These are phyloP conservation scores for Orthosia gothica DNA, from an alignment of 2,888 invertebrate species.

Conservation along the genomic window DNA sequence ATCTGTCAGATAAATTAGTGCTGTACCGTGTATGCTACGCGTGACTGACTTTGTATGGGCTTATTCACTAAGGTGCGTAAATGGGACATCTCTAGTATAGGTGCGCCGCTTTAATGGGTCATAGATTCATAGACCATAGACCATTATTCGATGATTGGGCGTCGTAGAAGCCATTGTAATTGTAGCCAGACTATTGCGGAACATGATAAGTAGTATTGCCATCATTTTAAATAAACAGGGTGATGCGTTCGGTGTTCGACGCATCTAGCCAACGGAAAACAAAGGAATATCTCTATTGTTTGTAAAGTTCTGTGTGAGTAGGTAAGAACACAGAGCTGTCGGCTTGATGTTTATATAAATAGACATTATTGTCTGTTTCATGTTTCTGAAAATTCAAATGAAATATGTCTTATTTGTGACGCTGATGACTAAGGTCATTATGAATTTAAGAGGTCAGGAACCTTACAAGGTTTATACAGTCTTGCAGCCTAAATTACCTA, in stretches of 20 bases:
- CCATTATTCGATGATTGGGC: slow-evolving; percentile 78
- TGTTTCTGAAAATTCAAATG: slow-evolving; percentile 22
- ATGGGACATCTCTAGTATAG: slow-evolving; percentile 82
- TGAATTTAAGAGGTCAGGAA: not conserved
- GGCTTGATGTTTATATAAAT: slow-evolving; percentile 29
- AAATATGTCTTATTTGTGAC: slow-evolving; percentile 10
- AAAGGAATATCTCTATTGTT: slow-evolving; percentile 73
- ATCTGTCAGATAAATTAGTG: slow-evolving; percentile 58
- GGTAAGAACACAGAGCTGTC: slow-evolving; percentile 18
- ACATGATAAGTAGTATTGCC: slow-evolving; percentile 72
- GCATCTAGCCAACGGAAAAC: slow-evolving; percentile 69
- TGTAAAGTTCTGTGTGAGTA: slow-evolving; percentile 66
- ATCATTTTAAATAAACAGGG: slow-evolving; percentile 68
- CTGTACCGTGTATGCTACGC: slow-evolving; percentile 68
- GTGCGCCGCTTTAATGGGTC: slow-evolving; percentile 82
- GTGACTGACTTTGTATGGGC: slow-evolving; percentile 75
- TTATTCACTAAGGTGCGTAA: slow-evolving; percentile 75
- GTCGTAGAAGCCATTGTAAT: slow-evolving; percentile 83
- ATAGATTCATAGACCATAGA: slow-evolving; percentile 73
- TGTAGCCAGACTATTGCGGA: slow-evolving; percentile 74
- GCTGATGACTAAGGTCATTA: slow-evolving; percentile 4
- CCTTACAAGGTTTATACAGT: not conserved
- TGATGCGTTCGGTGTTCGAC: slow-evolving; percentile 25
- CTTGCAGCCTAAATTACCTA: not conserved
- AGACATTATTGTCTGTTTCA: slow-evolving; percentile 13